phyloP scores from a whole-genome alignment of 2,888 invertebrate genomes.

The Sinelater perroti region DNA sequence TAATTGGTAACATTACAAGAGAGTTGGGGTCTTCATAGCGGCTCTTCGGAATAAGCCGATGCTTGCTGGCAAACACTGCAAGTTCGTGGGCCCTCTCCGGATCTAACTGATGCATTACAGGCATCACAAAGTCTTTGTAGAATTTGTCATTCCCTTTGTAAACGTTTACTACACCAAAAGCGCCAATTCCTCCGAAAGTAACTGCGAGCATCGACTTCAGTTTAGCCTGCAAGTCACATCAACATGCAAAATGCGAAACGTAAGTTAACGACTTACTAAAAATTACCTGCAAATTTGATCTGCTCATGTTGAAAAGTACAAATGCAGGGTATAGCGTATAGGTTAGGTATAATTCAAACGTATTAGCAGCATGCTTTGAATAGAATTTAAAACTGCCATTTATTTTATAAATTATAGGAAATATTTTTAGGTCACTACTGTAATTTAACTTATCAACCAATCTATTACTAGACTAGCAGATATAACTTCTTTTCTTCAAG shows the following conservation, averaged over 20 bases:
- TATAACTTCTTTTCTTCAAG: too few relatives aligned
- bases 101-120: conserved; percentile 72
- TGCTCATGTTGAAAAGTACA: conserved; percentile 1
- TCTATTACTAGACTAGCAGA: too few relatives aligned
- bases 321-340: background rate
- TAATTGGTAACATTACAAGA: conserved; percentile 65
- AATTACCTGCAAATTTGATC: conserved; percentile 1
- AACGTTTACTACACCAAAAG: conserved; percentile 74
- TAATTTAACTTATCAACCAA: too few relatives aligned
- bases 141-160: conserved; percentile 82
- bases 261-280: background rate
- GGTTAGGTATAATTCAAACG: too few relatives aligned
- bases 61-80: conserved; percentile 79
- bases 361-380: too few relatives aligned
- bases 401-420: too few relatives aligned
- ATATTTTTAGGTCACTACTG: too few relatives aligned
- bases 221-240: conserved; percentile 68
- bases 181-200: conserved; percentile 70
- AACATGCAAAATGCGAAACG: background rate
- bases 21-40: conserved; percentile 68
- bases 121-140: conserved; percentile 78
- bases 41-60: conserved; percentile 74
- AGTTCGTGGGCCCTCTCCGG: conserved; percentile 86
- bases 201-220: conserved; percentile 72
- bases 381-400: too few relatives aligned